These are phyloP conservation scores for Drosophila carrolli DNA, from an alignment of 1,140 invertebrate genomes.

Conservation along the genomic window DNA sequence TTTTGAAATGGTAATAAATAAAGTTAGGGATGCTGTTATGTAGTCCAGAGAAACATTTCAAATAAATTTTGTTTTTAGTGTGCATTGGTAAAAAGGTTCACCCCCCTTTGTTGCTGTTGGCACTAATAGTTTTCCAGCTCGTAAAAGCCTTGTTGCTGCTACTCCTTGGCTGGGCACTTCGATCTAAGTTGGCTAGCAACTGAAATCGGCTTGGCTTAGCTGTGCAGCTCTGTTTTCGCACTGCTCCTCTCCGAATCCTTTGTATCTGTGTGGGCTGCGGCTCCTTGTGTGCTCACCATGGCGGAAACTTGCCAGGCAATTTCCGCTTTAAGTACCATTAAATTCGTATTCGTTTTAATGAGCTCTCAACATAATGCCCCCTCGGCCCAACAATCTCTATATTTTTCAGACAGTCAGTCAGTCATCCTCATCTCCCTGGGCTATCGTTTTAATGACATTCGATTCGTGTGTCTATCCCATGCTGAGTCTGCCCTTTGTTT, in stretches of 20 bases:
- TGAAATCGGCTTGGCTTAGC: constrained; percentile 37
- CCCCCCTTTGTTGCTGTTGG: constrained; percentile 38
- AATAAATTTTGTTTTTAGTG: constrained; percentile 13
- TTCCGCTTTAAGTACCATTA: constrained; percentile 84
- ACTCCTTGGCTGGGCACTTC: constrained; percentile 48
- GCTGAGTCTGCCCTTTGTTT: constrained; percentile 54
- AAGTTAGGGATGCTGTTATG: too few species aligned
- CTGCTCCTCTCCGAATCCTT: constrained; percentile 15
- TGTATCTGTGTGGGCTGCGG: constrained; percentile 22
- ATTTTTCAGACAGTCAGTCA: constrained; percentile 16
- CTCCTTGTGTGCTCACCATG: constrained; percentile 61
- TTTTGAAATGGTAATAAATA: too few species aligned
- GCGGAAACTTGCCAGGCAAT: constrained; percentile 83
- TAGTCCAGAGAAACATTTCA: too few species aligned
- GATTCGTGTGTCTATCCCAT: constrained; percentile 64
- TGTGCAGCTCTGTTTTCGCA: constrained; percentile 13
- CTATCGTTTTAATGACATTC: constrained; percentile 78
- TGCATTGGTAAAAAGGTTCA: constrained; percentile 3
- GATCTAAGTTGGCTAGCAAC: constrained; percentile 57
- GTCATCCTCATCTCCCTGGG: constrained; percentile 7
- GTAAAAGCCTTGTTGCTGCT: constrained; percentile 69
- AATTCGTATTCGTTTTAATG: constrained; percentile 84
- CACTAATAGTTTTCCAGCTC: constrained; percentile 79
- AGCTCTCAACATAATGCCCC: constrained; percentile 83
- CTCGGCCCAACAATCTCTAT: not conserved